Percentiles rank a stretch among this genome's conserved stretches.
These are phyloP conservation scores for Caligus rogercresseyi DNA, from an alignment of 1,140 invertebrate genomes.

Conservation along the genomic window DNA sequence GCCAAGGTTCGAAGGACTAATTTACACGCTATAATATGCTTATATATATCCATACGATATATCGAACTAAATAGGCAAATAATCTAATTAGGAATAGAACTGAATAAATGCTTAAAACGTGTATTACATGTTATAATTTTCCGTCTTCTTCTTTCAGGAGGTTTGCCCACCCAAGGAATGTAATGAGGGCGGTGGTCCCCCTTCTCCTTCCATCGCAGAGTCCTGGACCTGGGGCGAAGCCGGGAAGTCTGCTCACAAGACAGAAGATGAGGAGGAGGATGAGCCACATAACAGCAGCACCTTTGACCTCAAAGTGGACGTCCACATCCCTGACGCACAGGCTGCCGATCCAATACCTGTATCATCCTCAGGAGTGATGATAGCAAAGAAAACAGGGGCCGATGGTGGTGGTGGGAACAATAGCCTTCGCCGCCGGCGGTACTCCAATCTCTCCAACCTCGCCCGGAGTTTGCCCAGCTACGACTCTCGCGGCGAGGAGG, in stretches of 20 bases:
- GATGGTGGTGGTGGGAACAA: too few relatives aligned
- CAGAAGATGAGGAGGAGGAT: neutral
- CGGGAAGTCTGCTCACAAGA: neutral
- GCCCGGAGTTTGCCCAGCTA: conserved; percentile 23
- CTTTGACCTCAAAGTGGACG: conserved; percentile 11
- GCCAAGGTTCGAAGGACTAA: too few relatives aligned
- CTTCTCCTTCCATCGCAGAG: neutral
- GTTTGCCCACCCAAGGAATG: neutral
- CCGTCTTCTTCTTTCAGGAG: neutral
- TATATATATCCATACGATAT: too few relatives aligned
- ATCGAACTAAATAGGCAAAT: too few relatives aligned
- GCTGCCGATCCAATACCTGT: too few relatives aligned
- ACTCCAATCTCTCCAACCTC: conserved; percentile 24
- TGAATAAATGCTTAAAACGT: too few relatives aligned
- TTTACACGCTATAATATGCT: too few relatives aligned
- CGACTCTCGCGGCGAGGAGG: conserved; percentile 26
- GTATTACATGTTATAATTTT: too few relatives aligned
- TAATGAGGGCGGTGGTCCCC: too few relatives aligned
- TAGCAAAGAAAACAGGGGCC: too few relatives aligned
- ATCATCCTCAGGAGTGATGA: too few relatives aligned
- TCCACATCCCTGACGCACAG: neutral
- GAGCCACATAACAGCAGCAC: neutral
- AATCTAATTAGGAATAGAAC: too few relatives aligned
- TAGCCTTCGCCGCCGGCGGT: conserved; percentile 21
- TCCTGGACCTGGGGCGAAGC: neutral